phyloP scores from a whole-genome alignment of 1,140 invertebrate species.

The Ladona fulva region DNA sequence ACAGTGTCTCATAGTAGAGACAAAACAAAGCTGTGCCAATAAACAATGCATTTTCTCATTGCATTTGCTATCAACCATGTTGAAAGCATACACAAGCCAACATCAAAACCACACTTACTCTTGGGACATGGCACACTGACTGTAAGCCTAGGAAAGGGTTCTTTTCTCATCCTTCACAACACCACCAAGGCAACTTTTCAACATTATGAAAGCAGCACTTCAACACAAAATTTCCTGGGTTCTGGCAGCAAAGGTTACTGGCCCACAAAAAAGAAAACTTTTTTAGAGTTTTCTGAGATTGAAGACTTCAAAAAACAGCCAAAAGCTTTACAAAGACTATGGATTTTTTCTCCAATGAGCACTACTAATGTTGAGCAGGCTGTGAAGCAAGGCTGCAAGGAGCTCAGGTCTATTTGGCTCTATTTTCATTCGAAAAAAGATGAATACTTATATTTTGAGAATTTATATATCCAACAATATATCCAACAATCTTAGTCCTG shows the following conservation, averaged over 20 bases:
- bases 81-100: constrained; percentile 4
- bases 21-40: constrained; percentile 9
- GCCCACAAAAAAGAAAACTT: constrained; percentile 2
- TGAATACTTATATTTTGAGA: background rate
- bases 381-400: constrained; percentile 7
- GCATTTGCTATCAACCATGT: background rate
- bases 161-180: background rate
- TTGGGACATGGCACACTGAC: constrained; percentile 2
- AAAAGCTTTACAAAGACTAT: constrained; percentile 9
- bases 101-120: background rate
- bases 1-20: background rate
- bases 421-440: background rate
- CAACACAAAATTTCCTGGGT: background rate
- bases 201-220: background rate
- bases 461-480: no score
- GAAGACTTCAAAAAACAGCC: background rate
- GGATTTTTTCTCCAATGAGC: constrained; percentile 5
- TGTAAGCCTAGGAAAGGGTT: background rate
- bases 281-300: background rate
- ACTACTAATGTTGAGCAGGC: constrained; percentile 1
- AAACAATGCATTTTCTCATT: background rate
- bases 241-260: background rate
- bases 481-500: background rate
- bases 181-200: background rate
- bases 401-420: constrained; percentile 7